Conservation (phyloP, 2,888 invertebrate species). For the Helleia helle region DNA sequence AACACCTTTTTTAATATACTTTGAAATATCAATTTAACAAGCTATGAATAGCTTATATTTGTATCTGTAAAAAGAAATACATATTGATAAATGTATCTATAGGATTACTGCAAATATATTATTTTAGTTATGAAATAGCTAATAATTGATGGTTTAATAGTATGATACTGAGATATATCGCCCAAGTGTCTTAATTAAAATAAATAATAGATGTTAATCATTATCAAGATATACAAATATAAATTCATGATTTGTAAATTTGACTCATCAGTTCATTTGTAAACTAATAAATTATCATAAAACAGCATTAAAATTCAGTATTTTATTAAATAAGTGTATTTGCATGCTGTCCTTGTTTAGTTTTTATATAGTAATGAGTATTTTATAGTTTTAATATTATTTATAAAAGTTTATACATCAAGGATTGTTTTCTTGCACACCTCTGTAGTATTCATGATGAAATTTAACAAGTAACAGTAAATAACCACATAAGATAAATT, state of each 20-base stretch:
- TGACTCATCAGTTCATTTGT: too few species aligned
- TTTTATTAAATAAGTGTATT: too few species aligned
- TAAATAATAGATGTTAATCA: background rate
- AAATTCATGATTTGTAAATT: background rate
- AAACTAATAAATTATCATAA: too few species aligned
- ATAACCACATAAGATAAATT: too few species aligned
- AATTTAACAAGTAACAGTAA: too few species aligned
- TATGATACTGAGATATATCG: background rate
- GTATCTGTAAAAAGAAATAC: too few species aligned
- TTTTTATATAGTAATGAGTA: conserved; percentile 1
- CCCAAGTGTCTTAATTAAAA: background rate
- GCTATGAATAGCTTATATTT: too few species aligned
- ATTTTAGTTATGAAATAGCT: too few species aligned
- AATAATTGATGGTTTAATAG: background rate
- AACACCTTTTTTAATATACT: background rate
- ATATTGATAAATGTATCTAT: too few species aligned
- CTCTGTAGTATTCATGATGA: background rate
- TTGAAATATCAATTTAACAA: too few species aligned
- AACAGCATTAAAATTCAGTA: too few species aligned
- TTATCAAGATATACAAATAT: background rate
- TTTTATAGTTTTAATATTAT: conserved; percentile 3
- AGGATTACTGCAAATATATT: background rate
- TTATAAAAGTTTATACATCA: background rate
- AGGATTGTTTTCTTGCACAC: background rate
- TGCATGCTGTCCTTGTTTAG: too few species aligned